These are phyloP conservation scores for Kryptopterus vitreolus DNA, from an alignment of 2,797 vertebrate species.

Conservation along the genomic window DNA sequence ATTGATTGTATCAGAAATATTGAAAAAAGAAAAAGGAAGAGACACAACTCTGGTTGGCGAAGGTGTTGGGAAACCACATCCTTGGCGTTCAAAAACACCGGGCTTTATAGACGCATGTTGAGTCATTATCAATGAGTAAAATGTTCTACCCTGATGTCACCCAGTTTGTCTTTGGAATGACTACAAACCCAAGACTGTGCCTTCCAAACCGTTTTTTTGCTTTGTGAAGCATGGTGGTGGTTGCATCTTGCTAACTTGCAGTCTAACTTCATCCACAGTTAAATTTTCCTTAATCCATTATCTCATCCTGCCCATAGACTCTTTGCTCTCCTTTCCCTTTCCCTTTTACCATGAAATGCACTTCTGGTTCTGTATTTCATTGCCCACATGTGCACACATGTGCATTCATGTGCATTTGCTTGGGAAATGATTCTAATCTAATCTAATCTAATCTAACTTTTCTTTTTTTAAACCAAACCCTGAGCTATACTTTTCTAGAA, in stretches of 20 bases:
- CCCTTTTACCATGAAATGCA: too few relatives aligned
- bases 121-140: not conserved
- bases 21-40: not conserved
- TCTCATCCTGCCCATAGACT: too few relatives aligned
- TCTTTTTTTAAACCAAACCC: not conserved
- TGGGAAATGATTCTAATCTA: too few relatives aligned
- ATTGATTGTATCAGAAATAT: slow-evolving; percentile 15
- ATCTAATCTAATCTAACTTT: too few relatives aligned
- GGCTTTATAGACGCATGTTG: not conserved
- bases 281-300: too few relatives aligned
- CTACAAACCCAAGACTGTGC: not conserved
- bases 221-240: not conserved
- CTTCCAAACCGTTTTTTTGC: not conserved
- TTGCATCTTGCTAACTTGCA: too few relatives aligned
- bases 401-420: too few relatives aligned
- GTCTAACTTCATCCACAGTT: too few relatives aligned
- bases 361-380: too few relatives aligned
- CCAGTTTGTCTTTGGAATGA: not conserved
- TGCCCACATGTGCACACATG: too few relatives aligned
- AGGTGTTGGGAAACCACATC: not conserved
- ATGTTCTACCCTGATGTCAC: not conserved
- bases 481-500: not conserved
- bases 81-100: not conserved
- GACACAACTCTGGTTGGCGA: not conserved
- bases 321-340: too few relatives aligned